A percentile compares a stretch with the other conserved stretches of the same genome.
Evolutionary conservation across 30 jellyfish, hydroid and myxozoan genomes (phyloP).

Genomic region (Turritopsis rubra): DNA sequence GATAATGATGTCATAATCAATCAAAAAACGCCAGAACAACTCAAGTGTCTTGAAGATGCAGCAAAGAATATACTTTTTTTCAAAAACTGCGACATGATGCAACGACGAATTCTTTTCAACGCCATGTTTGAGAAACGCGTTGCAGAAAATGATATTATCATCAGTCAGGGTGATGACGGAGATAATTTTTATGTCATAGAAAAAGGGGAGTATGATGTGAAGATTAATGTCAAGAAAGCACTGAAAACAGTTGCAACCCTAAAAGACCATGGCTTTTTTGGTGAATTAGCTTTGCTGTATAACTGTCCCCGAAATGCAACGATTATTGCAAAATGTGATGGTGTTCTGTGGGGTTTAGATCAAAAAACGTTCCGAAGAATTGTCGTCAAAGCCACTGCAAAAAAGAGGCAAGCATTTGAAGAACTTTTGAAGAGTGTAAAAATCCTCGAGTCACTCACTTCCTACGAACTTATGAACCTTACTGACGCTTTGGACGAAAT

Average conservation of each 20-base stretch:
- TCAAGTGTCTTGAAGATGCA: conserved; percentile 62
- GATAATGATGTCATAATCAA: conserved; percentile 43
- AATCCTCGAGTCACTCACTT: conserved; percentile 66
- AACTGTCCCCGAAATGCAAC: conserved; percentile 98
- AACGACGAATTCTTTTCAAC: conserved; percentile 50
- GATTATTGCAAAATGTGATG: conserved; percentile 71
- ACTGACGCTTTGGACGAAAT: conserved; percentile 80
- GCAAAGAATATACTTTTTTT: conserved; percentile 75
- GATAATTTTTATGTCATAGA: conserved; percentile 90
- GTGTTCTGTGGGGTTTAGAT: conserved; percentile 94
- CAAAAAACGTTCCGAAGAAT: conserved; percentile 80
- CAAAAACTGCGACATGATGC: conserved; percentile 67
- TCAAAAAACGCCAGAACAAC: conserved; percentile 82
- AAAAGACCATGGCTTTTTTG: conserved; percentile 88
- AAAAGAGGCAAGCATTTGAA: conserved; percentile 66
- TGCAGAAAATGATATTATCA: conserved; percentile 48
- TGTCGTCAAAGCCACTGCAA: conserved; percentile 90
- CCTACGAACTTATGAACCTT: conserved; percentile 88
- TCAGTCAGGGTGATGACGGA: conserved; percentile 96
- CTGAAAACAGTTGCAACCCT: conserved; percentile 71
- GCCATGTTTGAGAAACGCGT: conserved; percentile 86
- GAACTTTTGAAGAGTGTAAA: conserved; percentile 73
- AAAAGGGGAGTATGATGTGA: conserved; percentile 68
- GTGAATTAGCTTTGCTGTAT: conserved; percentile 88
- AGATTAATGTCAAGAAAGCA: conserved; percentile 37